Evolutionary conservation across 2,888 invertebrate species (phyloP), one percentile per base, ranked within the genome.

Genomic region (Dryomyza anilis): DNA sequence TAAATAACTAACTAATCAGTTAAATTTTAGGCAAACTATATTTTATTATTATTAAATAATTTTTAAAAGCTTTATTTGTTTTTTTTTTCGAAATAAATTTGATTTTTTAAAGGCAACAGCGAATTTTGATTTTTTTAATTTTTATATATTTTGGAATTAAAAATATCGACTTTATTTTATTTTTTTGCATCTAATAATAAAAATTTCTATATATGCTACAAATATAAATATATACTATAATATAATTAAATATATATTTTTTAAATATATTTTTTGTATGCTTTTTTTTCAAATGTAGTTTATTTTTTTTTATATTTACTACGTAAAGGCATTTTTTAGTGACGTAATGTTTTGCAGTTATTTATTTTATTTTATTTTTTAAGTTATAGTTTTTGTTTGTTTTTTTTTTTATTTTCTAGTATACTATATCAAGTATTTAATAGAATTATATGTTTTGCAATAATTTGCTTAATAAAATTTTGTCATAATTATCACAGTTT

Each of bases 61-160:
- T n/a, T n/a, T n/a, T n/a, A n/a, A n/a, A n/a, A n/a, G n/a, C n/a
- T n/a, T 36, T 36, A 52, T 52, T 46, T n/a, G 30, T 29, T 14
- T 33, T 61, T 60, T 30, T 19, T 58, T 52, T n/a, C n/a, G n/a
- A n/a, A n/a, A n/a, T n/a, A n/a, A n/a, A n/a, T n/a, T n/a, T 55
- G 19, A 19, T 23, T 16, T 57, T 48, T 57, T 53, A 68, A 76
- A 77, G 77, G 72, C 76, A 76, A 72, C 72, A 70, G 68, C 67
- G 67, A 48, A 61, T 61, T 27, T 30, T 46, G n/a, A n/a, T n/a
- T n/a, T n/a, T n/a, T n/a, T n/a, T n/a, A n/a, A n/a, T n/a, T n/a
- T n/a, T n/a, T n/a, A n/a, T n/a, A n/a, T n/a, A n/a, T n/a, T n/a
- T n/a, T n/a, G n/a, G n/a, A n/a, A n/a, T n/a, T n/a, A n/a, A n/a